These are phyloP conservation scores for Galagoides demidoff DNA, from an alignment of 2,797 vertebrate genomes.

Conservation along the genomic window DNA sequence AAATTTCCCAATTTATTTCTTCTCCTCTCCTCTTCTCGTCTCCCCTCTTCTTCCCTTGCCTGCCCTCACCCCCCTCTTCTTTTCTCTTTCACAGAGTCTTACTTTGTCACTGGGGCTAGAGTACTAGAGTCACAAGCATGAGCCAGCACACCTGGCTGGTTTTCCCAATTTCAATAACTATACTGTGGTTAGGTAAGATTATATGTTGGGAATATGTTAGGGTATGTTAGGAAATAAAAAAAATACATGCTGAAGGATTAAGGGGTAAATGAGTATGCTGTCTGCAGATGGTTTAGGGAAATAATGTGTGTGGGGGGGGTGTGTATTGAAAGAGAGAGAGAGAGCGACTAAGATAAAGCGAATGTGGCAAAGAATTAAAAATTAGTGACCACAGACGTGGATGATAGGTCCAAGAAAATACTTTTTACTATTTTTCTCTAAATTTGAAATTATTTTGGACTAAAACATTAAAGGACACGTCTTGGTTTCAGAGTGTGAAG, in stretches of 20 bases:
- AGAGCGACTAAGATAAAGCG: background rate
- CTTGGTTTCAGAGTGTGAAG: conserved; percentile 24
- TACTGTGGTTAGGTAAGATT: conserved; percentile 1
- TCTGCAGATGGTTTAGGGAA: conserved; percentile 2
- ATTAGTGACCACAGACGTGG: background rate
- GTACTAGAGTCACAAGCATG: no score
- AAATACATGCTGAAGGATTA: conserved; percentile 17
- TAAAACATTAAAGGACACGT: background rate
- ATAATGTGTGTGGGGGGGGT: background rate
- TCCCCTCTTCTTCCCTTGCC: no score
- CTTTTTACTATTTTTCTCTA: conserved; percentile 36
- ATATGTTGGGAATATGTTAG: background rate
- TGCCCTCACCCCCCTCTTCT: no score
- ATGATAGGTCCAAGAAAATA: background rate
- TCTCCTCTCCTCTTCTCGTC: no score
- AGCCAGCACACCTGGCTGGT: no score
- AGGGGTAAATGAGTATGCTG: background rate
- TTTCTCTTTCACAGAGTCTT: no score
- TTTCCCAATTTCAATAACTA: conserved; percentile 18
- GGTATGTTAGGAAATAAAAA: background rate
- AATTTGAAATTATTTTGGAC: conserved; percentile 52
- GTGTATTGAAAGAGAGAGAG: background rate
- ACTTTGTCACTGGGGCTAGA: no score
- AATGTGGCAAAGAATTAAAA: conserved; percentile 18
- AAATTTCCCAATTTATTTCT: background rate